Percentiles rank a stretch among this genome's conserved stretches.
phyloP scores from a whole-genome alignment of 1,140 invertebrate genomes.

The Aphelenchoides fujianensis region DNA sequence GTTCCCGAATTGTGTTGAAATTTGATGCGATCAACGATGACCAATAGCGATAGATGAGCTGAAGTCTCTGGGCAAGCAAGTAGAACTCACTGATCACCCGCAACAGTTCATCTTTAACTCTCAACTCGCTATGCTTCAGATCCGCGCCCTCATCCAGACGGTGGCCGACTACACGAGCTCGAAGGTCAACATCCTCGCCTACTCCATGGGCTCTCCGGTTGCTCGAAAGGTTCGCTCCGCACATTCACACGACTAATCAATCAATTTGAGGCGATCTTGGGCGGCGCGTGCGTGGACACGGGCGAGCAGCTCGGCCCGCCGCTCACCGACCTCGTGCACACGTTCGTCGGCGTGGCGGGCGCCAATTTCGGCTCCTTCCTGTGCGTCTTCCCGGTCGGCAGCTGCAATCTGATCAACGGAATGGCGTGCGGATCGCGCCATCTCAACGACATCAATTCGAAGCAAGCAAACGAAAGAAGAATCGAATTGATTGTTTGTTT shows the following conservation, averaged over 20 bases:
- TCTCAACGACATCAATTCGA: slow-evolving; percentile 47
- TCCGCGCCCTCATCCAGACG: slow-evolving; percentile 55
- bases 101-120: too few relatives aligned
- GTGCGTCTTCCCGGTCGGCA: slow-evolving; percentile 48
- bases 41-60: too few relatives aligned
- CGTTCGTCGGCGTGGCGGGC: slow-evolving; percentile 53
- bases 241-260: slow-evolving; percentile 33
- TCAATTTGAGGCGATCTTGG: slow-evolving; percentile 52
- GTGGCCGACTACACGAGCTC: slow-evolving; percentile 53
- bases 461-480: slow-evolving; percentile 42
- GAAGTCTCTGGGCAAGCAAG: too few relatives aligned
- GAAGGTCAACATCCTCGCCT: slow-evolving; percentile 57
- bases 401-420: slow-evolving; percentile 49
- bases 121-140: slow-evolving; percentile 35
- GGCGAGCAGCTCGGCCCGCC: slow-evolving; percentile 45
- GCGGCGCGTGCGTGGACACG: slow-evolving; percentile 50
- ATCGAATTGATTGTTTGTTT: slow-evolving; percentile 39
- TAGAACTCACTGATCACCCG: too few relatives aligned
- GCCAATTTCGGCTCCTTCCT: slow-evolving; percentile 49
- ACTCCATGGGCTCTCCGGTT: slow-evolving; percentile 60
- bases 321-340: slow-evolving; percentile 44
- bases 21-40: too few relatives aligned
- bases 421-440: slow-evolving; percentile 43
- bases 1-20: too few relatives aligned
- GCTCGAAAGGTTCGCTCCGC: slow-evolving; percentile 57